phyloP scores from a whole-genome alignment of 2,113 vertebrate species.

The Embiotoca jacksoni region DNA sequence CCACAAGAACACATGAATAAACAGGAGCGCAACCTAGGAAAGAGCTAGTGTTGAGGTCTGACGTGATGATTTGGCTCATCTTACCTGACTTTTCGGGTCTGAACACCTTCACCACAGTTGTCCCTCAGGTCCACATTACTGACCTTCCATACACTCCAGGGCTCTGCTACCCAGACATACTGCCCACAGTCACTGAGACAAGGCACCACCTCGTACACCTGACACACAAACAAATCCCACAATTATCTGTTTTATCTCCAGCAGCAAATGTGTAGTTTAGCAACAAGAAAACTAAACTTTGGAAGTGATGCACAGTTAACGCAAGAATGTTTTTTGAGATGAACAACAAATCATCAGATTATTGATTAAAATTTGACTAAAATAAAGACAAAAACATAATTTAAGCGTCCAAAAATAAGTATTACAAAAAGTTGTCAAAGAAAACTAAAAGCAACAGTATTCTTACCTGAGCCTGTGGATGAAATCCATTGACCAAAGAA shows the following conservation, averaged over 20 bases:
- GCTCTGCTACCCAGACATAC: constrained; percentile 93
- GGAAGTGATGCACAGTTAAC: too few relatives aligned
- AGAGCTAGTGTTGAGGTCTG: background rate
- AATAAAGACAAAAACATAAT: background rate
- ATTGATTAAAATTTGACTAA: too few relatives aligned
- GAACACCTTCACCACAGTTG: constrained; percentile 97
- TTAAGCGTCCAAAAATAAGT: background rate
- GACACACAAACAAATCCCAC: constrained; percentile 12
- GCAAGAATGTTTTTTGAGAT: too few relatives aligned
- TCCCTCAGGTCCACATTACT: constrained; percentile 92
- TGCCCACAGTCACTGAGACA: constrained; percentile 97
- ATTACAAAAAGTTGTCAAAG: background rate
- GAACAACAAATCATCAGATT: too few relatives aligned
- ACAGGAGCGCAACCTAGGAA: background rate
- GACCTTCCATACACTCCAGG: constrained; percentile 97
- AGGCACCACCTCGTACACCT: constrained; percentile 97
- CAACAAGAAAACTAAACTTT: background rate
- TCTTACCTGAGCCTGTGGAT: constrained; percentile 82
- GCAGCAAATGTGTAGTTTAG: background rate
- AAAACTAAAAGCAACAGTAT: background rate
- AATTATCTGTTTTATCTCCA: background rate
- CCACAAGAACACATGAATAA: background rate
- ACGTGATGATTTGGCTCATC: background rate
- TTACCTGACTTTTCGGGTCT: constrained; percentile 97
- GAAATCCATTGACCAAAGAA: constrained; percentile 26